Conservation (phyloP, 2,113 vertebrate species). For the Clinocottus analis region DNA sequence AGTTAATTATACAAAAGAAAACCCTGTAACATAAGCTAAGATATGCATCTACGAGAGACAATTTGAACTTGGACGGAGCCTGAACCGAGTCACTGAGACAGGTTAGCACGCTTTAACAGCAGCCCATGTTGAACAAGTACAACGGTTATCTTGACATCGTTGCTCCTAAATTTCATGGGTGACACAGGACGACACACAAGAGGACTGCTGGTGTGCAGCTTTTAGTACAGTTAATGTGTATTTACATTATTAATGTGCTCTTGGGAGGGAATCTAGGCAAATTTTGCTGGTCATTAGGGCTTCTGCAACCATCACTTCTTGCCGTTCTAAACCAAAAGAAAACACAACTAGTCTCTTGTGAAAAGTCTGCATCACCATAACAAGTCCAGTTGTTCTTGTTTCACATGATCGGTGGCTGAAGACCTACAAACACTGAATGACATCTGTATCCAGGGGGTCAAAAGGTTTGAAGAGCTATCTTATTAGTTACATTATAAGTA, state of each 20-base stretch:
- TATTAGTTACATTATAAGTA: conserved; percentile 52
- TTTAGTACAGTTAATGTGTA: conserved; percentile 43
- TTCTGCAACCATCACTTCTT: conserved; percentile 21
- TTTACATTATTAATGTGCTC: conserved; percentile 64
- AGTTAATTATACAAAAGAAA: conserved; percentile 73
- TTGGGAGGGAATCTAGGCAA: conserved; percentile 11
- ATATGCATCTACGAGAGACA: conserved; percentile 71
- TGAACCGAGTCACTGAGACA: conserved; percentile 71
- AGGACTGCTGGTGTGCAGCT: conserved; percentile 48
- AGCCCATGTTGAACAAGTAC: conserved; percentile 54
- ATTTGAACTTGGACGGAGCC: conserved; percentile 61
- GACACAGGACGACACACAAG: conserved; percentile 55
- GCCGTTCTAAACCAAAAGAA: conserved; percentile 14
- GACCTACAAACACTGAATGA: conserved; percentile 21
- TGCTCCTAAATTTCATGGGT: conserved; percentile 47
- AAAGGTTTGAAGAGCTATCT: conserved; percentile 36
- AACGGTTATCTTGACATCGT: conserved; percentile 70
- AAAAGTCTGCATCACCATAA: neutral
- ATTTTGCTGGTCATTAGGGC: conserved; percentile 11
- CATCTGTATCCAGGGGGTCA: conserved; percentile 14
- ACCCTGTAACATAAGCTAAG: conserved; percentile 79
- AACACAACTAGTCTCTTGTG: neutral
- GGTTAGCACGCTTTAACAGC: conserved; percentile 61
- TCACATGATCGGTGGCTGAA: neutral
- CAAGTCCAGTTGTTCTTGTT: conserved; percentile 13